A percentile compares a stretch with the other conserved stretches of the same genome.
phyloP scores from a whole-genome alignment of 1,140 invertebrate species.

The Mya arenaria region DNA sequence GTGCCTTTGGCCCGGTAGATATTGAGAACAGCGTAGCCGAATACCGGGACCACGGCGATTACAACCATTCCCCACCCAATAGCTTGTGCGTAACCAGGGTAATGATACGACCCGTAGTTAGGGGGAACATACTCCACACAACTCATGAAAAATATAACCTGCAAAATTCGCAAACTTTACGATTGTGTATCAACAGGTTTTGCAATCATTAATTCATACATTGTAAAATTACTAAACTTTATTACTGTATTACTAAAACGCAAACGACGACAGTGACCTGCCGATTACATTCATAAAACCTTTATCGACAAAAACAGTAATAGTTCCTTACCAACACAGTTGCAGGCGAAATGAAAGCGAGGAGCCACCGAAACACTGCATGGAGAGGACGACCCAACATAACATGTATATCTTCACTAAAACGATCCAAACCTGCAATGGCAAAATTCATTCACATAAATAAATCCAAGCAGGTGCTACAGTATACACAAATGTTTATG shows the following conservation, averaged over 20 bases:
- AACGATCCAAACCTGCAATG: conserved; percentile 29
- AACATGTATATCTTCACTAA: conserved; percentile 23
- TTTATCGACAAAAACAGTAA: not conserved
- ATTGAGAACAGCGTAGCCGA: too few species aligned
- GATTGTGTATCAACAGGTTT: not conserved
- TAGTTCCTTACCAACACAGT: conserved; percentile 15
- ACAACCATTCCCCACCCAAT: too few species aligned
- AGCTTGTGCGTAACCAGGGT: too few species aligned
- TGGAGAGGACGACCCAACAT: conserved; percentile 28
- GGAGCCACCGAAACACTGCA: not conserved
- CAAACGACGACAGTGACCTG: not conserved
- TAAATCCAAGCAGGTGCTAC: not conserved
- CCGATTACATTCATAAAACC: not conserved
- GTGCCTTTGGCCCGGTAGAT: too few species aligned
- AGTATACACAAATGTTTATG: not conserved
- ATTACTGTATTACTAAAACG: not conserved
- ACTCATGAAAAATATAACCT: conserved; percentile 43
- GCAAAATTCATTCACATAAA: not conserved
- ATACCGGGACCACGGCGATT: too few species aligned
- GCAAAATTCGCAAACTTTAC: not conserved
- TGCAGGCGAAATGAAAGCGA: conserved; percentile 27
- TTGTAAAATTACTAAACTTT: not conserved
- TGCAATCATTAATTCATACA: not conserved
- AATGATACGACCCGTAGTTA: conserved; percentile 27
- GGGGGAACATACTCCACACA: conserved; percentile 41